A percentile compares a stretch with the other conserved stretches of the same genome.
phyloP scores from a whole-genome alignment of 1,140 invertebrate species.

The Drosophila carrolli region DNA sequence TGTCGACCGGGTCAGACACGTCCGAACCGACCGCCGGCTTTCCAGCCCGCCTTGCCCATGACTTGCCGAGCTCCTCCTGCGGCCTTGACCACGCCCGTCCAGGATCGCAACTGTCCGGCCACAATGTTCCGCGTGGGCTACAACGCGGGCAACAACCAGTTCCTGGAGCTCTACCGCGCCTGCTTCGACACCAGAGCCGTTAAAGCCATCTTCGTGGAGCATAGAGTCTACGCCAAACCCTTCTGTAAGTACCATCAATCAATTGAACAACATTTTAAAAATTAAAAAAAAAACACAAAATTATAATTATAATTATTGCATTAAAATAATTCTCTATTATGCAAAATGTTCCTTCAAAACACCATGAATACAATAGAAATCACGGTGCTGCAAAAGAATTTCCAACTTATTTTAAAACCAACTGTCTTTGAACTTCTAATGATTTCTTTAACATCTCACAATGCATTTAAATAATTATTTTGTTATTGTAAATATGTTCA shows the following conservation, averaged over 20 bases:
- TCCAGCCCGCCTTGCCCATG: conserved; percentile 19
- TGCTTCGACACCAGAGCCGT: conserved; percentile 29
- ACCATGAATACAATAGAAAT: too few species aligned
- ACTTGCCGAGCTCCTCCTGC: conserved; percentile 21
- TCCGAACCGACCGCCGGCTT: neutral
- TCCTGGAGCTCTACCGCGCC: conserved; percentile 39
- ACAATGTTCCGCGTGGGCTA: conserved; percentile 43
- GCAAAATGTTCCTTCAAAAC: too few species aligned
- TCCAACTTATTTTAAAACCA: too few species aligned
- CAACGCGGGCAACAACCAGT: conserved; percentile 18
- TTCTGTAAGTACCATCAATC: conserved; percentile 24
- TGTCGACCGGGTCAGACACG: conserved; percentile 1
- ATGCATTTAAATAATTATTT: too few species aligned
- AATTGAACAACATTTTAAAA: too few species aligned
- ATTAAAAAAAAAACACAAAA: too few species aligned
- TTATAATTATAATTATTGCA: too few species aligned
- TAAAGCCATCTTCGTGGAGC: conserved; percentile 16
- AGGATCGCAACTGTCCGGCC: conserved; percentile 23
- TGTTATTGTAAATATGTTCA: too few species aligned
- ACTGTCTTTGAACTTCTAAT: too few species aligned
- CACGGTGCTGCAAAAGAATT: too few species aligned
- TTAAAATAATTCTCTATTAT: too few species aligned
- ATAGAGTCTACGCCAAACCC: conserved; percentile 35
- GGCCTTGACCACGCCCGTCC: neutral
- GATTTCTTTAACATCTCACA: too few species aligned